Percentiles rank a stretch among this genome's conserved stretches.
Evolutionary conservation across 1,140 invertebrate species (phyloP).

Genomic region (Sogatella furcifera): DNA sequence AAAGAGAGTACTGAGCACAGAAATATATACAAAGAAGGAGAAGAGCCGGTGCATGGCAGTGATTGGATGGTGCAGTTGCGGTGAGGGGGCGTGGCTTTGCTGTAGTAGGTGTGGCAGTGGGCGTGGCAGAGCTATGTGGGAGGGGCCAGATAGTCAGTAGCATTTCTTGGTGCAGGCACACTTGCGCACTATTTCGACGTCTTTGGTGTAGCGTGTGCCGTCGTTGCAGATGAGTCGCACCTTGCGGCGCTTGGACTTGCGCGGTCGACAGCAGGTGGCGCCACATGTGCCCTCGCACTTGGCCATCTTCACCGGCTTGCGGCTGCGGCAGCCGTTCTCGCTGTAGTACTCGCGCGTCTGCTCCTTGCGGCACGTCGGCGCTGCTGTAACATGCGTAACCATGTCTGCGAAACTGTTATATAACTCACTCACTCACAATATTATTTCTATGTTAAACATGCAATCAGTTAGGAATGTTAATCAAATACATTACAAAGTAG

Average conservation of each 20-base stretch:
- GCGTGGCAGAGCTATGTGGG: slow-evolving; percentile 20
- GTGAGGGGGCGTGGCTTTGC: background rate
- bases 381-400: slow-evolving; percentile 25
- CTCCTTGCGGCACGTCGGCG: slow-evolving; percentile 77
- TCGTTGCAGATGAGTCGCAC: slow-evolving; percentile 87
- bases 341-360: slow-evolving; percentile 80
- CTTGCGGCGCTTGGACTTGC: slow-evolving; percentile 84
- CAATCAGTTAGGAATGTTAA: no score
- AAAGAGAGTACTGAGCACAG: slow-evolving; percentile 24
- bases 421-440: no score
- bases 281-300: slow-evolving; percentile 64
- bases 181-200: slow-evolving; percentile 91
- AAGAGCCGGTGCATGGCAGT: slow-evolving; percentile 15
- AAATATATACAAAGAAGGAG: slow-evolving; percentile 27
- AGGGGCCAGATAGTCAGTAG: slow-evolving; percentile 41
- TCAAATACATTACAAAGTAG: no score
- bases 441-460: no score
- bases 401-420: background rate
- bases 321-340: slow-evolving; percentile 78
- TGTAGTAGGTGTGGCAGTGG: slow-evolving; percentile 8
- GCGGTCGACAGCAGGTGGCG: slow-evolving; percentile 72
- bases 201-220: slow-evolving; percentile 86
- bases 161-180: slow-evolving; percentile 80
- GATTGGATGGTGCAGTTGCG: background rate
- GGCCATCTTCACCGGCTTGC: slow-evolving; percentile 80